Percentiles rank a stretch among this genome's conserved stretches.
Conservation (phyloP, 2,888 invertebrate genomes). For the Eudasyphora cyanicolor region DNA sequence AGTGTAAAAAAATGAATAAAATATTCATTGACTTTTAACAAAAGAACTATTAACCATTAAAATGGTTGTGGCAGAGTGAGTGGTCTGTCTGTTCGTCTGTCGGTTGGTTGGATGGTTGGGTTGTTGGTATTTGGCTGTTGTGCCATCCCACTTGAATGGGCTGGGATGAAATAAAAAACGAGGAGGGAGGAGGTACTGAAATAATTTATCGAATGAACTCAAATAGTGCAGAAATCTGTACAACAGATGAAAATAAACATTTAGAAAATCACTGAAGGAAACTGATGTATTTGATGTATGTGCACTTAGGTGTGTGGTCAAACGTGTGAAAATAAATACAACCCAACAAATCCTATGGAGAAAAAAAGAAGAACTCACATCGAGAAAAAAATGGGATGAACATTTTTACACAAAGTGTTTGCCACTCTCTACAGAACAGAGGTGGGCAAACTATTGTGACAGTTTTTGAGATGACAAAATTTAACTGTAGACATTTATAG, state of each 20-base stretch:
- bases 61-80: constrained; percentile 43
- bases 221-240: constrained; percentile 17
- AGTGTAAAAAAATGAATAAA: constrained; percentile 47
- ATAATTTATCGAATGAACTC: constrained; percentile 16
- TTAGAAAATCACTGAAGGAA: constrained; percentile 37
- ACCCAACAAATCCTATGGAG: constrained; percentile 15
- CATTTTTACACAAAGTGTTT: constrained; percentile 1
- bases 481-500: no score
- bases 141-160: constrained; percentile 1
- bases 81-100: neutral
- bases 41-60: constrained; percentile 67
- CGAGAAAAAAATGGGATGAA: constrained; percentile 26
- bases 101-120: neutral
- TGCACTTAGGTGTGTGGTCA: constrained; percentile 23
- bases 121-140: constrained; percentile 5
- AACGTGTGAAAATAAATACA: constrained; percentile 40
- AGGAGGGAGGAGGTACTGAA: constrained; percentile 32
- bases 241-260: constrained; percentile 47
- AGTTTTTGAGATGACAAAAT: no score
- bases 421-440: neutral
- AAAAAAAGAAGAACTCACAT: constrained; percentile 9
- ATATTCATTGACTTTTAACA: constrained; percentile 68
- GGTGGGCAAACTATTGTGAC: neutral
- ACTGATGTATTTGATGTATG: neutral
- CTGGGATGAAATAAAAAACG: constrained; percentile 40